Evolutionary conservation across 2,113 vertebrate species (phyloP).

Genomic region (Cacatua alba): DNA sequence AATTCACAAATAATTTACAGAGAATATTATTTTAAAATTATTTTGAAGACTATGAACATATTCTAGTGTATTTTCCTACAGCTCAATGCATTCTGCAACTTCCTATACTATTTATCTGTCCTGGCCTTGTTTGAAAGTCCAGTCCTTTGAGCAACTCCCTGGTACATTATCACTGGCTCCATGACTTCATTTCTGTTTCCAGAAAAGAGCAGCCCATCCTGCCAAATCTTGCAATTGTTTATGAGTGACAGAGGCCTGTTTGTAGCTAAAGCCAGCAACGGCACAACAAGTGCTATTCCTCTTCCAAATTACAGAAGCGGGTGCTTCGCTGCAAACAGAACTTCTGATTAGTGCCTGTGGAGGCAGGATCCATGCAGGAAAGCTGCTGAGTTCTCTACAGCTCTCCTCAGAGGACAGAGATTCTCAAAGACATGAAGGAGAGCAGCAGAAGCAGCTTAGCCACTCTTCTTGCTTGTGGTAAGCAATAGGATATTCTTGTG

Average conservation of each 20-base stretch:
- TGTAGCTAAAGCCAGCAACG: slow-evolving; percentile 39
- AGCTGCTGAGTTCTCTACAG: neutral
- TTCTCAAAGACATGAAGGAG: neutral
- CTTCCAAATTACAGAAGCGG: slow-evolving; percentile 2
- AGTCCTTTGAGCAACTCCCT: slow-evolving; percentile 13
- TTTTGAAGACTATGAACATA: neutral
- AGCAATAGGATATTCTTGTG: neutral
- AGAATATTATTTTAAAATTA: neutral
- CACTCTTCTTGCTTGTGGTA: neutral
- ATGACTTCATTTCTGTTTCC: slow-evolving; percentile 43
- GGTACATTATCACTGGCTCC: neutral
- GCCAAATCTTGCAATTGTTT: slow-evolving; percentile 60
- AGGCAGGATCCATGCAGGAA: neutral
- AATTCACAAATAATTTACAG: neutral
- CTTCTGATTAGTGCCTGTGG: neutral
- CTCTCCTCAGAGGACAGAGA: neutral
- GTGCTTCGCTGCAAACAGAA: neutral
- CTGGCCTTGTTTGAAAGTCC: neutral
- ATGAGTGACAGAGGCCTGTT: slow-evolving; percentile 43
- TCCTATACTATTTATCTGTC: neutral
- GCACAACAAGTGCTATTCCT: neutral
- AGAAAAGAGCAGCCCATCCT: slow-evolving; percentile 27
- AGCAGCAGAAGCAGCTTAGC: neutral
- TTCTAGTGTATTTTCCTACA: neutral
- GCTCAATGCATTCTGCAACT: neutral